A percentile compares a stretch with the other conserved stretches of the same genome.
Conservation (phyloP, 2,888 invertebrate species). For the Dryadula phaetusa region DNA sequence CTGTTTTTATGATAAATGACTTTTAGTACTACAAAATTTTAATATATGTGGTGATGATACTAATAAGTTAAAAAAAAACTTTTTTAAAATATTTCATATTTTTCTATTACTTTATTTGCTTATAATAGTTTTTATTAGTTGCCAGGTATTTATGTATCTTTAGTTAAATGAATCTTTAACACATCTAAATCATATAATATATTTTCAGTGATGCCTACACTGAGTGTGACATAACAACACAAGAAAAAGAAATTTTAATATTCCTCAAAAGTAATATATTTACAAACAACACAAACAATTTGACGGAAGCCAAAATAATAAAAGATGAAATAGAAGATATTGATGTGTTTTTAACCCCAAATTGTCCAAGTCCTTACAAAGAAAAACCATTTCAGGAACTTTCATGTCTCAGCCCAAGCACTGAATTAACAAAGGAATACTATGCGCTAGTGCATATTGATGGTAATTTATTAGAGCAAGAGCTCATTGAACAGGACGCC, state of each 20-base stretch:
- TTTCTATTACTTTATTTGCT: background rate
- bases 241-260: conserved; percentile 77
- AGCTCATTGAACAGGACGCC: conserved; percentile 81
- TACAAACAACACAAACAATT: conserved; percentile 36
- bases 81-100: background rate
- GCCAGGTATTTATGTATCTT: too few relatives aligned
- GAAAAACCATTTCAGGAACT: conserved; percentile 60
- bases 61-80: background rate
- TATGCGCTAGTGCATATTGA: conserved; percentile 73
- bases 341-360: conserved; percentile 78
- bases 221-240: conserved; percentile 75
- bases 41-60: too few relatives aligned
- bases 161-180: too few relatives aligned
- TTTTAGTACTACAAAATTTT: background rate
- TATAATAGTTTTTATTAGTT: background rate
- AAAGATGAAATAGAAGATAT: conserved; percentile 66
- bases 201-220: conserved; percentile 80
- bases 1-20: background rate
- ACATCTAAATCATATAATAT: too few relatives aligned
- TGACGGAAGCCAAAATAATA: conserved; percentile 51
- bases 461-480: conserved; percentile 73
- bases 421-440: conserved; percentile 72
- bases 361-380: conserved; percentile 68
- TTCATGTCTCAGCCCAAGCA: conserved; percentile 69
- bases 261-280: conserved; percentile 66